Evolutionary conservation across 2,888 invertebrate genomes (phyloP), one percentile per base, ranked within the genome.

Genomic region (Sisyra terminalis): DNA sequence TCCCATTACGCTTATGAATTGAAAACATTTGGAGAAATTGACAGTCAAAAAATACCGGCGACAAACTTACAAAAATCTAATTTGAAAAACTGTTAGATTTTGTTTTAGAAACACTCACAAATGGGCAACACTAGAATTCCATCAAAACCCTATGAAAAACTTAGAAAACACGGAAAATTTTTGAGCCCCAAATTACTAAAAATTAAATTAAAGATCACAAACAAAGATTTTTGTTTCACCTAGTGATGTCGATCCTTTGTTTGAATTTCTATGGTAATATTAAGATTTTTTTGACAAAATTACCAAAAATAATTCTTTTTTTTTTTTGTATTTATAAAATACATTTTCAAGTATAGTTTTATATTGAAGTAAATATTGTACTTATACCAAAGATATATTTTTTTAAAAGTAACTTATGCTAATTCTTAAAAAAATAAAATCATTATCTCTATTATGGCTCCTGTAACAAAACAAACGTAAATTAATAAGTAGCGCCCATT

Each of bases 101-200:
- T 37, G n/a, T 13, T 37, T 8, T 18, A 17, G 11, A 37, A 16
- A 37, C 11, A 17, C 18, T 17, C 37, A 37, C 37, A 37, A 10
- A 17, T n/a, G 18, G 18, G 18, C 11, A 15, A 37, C 18, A 16
- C 16, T 11, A 11, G 18, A 37, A 37, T 37, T 37, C 11, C 15
- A n/a, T 18, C 37, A 18, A 37, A 37, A 37, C 35, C 18, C 18
- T 17, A 37, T 18, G 37, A 16, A 37, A 37, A 15, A 37, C 16
- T 37, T 37, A 9, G 18, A 16, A 37, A 37, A 37, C 18, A 37
- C 37, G 18, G 37, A 18, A 37, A 37, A 37, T 37, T 37, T 37
- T 37, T 37, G 9, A 18, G 18, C 10, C 16, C 37, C 37, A 11
- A 37, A 37, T 17, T 10, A 16, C 18, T 18, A 17, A 37, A 24